These are phyloP conservation scores for Neostethus bicornis DNA, from an alignment of 2,797 vertebrate genomes.

Conservation along the genomic window DNA sequence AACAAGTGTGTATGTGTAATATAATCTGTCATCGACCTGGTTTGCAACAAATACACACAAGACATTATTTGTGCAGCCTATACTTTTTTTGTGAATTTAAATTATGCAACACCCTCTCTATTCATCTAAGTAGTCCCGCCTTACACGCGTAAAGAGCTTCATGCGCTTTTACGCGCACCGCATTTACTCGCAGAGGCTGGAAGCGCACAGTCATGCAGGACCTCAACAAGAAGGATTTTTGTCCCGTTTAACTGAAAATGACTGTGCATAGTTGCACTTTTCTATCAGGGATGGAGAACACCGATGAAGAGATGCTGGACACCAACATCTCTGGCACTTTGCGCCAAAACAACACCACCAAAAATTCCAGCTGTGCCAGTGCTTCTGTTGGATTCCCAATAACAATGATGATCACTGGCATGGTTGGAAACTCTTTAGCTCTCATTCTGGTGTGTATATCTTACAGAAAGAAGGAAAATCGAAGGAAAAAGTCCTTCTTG, in stretches of 20 bases:
- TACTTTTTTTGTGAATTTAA: background rate
- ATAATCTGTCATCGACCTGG: too few relatives aligned
- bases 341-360: conserved; percentile 52
- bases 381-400: conserved; percentile 91
- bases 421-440: conserved; percentile 92
- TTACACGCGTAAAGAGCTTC: conserved; percentile 43
- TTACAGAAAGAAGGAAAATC: conserved; percentile 88
- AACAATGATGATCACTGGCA: conserved; percentile 92
- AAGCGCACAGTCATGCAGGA: conserved; percentile 25
- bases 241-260: conserved; percentile 40
- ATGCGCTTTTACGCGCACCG: conserved; percentile 59
- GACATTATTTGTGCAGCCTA: too few relatives aligned
- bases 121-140: conserved; percentile 57
- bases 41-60: too few relatives aligned
- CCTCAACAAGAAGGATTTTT: background rate
- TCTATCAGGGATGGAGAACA: conserved; percentile 5
- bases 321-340: conserved; percentile 67
- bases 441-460: conserved; percentile 87
- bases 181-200: conserved; percentile 24
- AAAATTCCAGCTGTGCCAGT: conserved; percentile 72
- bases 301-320: conserved; percentile 58
- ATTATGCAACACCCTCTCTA: background rate
- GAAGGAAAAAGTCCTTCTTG: conserved; percentile 89
- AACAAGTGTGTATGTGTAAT: too few relatives aligned
- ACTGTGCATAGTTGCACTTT: conserved; percentile 36